These are phyloP conservation scores for Hapalemur alaotrensis DNA, from an alignment of 2,797 vertebrate species.

Conservation along the genomic window DNA sequence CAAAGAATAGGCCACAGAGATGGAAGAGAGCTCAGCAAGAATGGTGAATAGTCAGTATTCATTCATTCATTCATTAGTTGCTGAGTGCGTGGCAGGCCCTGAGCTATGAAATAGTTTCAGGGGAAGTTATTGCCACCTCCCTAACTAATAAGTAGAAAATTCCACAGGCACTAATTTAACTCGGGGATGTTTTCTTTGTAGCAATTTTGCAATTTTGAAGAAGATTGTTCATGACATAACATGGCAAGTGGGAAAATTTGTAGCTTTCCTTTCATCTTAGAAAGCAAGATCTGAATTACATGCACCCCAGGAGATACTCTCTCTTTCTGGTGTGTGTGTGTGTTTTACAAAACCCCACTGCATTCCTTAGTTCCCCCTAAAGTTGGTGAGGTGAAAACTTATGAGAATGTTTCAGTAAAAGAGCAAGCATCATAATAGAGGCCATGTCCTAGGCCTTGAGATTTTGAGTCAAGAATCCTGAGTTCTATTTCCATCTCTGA, in stretches of 20 bases:
- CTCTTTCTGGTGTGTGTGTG: neutral
- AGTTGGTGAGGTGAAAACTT: conserved; percentile 64
- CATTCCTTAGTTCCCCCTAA: conserved; percentile 26
- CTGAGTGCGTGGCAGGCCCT: neutral
- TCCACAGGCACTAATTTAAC: conserved; percentile 60
- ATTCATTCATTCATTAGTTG: neutral
- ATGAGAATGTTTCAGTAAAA: conserved; percentile 11
- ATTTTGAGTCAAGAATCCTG: conserved; percentile 7
- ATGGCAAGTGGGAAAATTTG: conserved; percentile 76
- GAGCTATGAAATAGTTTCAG: conserved; percentile 31
- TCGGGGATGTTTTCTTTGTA: conserved; percentile 71
- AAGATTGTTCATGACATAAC: conserved; percentile 76
- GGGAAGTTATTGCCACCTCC: conserved; percentile 46
- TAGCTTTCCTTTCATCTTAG: conserved; percentile 77
- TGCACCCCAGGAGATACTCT: conserved; percentile 64
- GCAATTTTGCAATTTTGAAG: conserved; percentile 71
- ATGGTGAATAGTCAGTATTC: neutral
- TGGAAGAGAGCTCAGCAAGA: neutral
- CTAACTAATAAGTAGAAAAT: conserved; percentile 54
- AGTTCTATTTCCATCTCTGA: neutral
- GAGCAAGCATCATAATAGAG: neutral
- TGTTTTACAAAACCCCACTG: conserved; percentile 47
- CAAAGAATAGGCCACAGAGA: neutral
- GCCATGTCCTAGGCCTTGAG: neutral
- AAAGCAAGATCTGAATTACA: conserved; percentile 74